Evolutionary conservation across 2,113 vertebrate species (phyloP).

Genomic region (Pseudorasbora parva): DNA sequence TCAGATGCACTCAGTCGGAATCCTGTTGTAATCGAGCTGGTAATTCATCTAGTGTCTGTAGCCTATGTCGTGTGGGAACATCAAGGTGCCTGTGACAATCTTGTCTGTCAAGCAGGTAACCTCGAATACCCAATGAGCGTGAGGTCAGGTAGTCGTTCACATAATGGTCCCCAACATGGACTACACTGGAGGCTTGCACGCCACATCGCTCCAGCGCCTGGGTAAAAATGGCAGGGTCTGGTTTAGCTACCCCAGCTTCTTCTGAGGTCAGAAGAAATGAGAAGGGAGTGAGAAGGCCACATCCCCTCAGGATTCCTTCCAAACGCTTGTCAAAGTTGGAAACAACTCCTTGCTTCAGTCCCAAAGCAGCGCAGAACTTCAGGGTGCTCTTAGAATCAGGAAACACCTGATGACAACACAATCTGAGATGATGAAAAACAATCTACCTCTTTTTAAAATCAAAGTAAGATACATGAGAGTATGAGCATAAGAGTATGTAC

Average conservation of each 20-base stretch:
- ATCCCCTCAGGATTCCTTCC: conserved; percentile 76
- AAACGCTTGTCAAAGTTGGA: conserved; percentile 92
- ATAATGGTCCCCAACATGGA: conserved; percentile 87
- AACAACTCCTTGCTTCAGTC: conserved; percentile 82
- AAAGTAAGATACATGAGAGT: background rate
- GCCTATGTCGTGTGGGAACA: conserved; percentile 67
- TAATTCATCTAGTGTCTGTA: conserved; percentile 73
- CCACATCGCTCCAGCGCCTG: conserved; percentile 76
- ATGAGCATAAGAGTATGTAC: too few species aligned
- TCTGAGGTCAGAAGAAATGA: conserved; percentile 89
- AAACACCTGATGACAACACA: conserved; percentile 68
- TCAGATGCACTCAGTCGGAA: conserved; percentile 43
- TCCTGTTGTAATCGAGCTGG: conserved; percentile 64
- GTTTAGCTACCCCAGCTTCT: conserved; percentile 81
- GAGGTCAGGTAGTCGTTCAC: conserved; percentile 84
- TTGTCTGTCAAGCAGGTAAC: conserved; percentile 78
- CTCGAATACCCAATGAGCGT: conserved; percentile 80
- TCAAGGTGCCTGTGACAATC: conserved; percentile 40
- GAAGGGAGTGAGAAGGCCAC: conserved; percentile 82
- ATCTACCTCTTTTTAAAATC: background rate
- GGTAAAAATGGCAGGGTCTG: conserved; percentile 80
- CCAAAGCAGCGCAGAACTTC: conserved; percentile 72
- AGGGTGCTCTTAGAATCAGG: conserved; percentile 79
- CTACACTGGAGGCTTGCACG: conserved; percentile 68
- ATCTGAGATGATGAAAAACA: conserved; percentile 23